Percentiles rank a stretch among this genome's conserved stretches.
These are phyloP conservation scores for Sparus aurata DNA, from an alignment of 2,797 vertebrate species.

Conservation along the genomic window DNA sequence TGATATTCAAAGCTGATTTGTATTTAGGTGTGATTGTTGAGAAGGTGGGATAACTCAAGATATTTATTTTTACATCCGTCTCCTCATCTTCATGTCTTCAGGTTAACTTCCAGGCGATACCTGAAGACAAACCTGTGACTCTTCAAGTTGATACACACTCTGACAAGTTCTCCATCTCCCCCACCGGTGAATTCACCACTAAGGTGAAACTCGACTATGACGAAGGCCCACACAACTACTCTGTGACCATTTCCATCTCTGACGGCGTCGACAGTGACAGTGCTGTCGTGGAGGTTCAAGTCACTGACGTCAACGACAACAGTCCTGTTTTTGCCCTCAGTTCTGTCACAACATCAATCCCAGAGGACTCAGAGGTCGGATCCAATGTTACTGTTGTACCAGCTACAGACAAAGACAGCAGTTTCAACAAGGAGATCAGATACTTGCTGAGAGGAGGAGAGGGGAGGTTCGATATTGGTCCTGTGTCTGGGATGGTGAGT, in stretches of 20 bases:
- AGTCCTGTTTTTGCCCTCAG: slow-evolving; percentile 68
- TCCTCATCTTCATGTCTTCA: slow-evolving; percentile 52
- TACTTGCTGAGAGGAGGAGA: slow-evolving; percentile 81
- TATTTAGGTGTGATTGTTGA: neutral
- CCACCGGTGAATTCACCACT: slow-evolving; percentile 73
- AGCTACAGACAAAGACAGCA: slow-evolving; percentile 80
- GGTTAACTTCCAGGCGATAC: slow-evolving; percentile 52
- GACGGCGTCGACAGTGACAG: slow-evolving; percentile 74
- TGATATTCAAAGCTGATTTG: no score
- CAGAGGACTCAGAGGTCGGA: slow-evolving; percentile 62
- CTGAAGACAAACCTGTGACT: slow-evolving; percentile 8
- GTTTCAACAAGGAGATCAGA: slow-evolving; percentile 83
- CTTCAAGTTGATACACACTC: slow-evolving; percentile 70
- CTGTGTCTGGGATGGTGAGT: slow-evolving; percentile 74
- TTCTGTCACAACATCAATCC: slow-evolving; percentile 22
- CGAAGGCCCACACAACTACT: slow-evolving; percentile 77
- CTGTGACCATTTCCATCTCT: slow-evolving; percentile 80
- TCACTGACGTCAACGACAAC: slow-evolving; percentile 87
- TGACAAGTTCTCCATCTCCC: slow-evolving; percentile 75
- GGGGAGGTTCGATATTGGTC: slow-evolving; percentile 78
- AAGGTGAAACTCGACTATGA: slow-evolving; percentile 81
- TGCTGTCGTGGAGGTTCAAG: slow-evolving; percentile 75
- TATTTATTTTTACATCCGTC: neutral
- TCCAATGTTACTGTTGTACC: slow-evolving; percentile 33
- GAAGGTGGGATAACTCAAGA: neutral